Conservation (phyloP, 2,113 vertebrate genomes). For the Bolborhynchus lineola region DNA sequence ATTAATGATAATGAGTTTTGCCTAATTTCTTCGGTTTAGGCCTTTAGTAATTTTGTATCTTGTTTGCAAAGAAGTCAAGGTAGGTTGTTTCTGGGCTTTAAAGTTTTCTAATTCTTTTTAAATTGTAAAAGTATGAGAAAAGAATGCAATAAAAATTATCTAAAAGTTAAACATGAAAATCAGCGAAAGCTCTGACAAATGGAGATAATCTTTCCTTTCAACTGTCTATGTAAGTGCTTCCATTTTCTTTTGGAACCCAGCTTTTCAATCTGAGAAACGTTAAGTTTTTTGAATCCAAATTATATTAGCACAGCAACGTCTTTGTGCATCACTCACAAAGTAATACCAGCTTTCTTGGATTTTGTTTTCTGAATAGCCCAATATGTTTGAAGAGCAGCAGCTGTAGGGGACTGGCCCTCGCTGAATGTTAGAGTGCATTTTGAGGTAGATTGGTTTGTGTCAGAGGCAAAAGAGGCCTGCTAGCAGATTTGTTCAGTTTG, state of each 20-base stretch:
- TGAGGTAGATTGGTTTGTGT: background rate
- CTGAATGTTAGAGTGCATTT: background rate
- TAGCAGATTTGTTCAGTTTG: background rate
- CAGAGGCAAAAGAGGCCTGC: background rate
- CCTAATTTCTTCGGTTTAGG: conserved; percentile 36
- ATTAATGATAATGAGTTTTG: conserved; percentile 62
- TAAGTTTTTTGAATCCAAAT: background rate
- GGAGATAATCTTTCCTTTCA: background rate
- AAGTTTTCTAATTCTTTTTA: background rate
- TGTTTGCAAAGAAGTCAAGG: background rate
- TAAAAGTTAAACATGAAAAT: background rate
- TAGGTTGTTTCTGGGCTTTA: background rate
- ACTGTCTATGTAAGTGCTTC: background rate
- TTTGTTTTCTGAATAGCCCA: background rate
- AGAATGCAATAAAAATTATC: background rate
- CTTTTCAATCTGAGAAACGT: conserved; percentile 10
- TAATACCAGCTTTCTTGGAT: conserved; percentile 1
- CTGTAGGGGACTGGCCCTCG: background rate
- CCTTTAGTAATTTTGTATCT: conserved; percentile 6
- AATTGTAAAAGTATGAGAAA: background rate
- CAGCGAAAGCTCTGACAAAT: background rate
- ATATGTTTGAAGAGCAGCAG: background rate
- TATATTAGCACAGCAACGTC: background rate
- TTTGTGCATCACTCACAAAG: conserved; percentile 7
- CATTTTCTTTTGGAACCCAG: background rate